A percentile compares a stretch with the other conserved stretches of the same genome.
phyloP scores from a whole-genome alignment of 2,888 invertebrate species.

The Laothoe populi region DNA sequence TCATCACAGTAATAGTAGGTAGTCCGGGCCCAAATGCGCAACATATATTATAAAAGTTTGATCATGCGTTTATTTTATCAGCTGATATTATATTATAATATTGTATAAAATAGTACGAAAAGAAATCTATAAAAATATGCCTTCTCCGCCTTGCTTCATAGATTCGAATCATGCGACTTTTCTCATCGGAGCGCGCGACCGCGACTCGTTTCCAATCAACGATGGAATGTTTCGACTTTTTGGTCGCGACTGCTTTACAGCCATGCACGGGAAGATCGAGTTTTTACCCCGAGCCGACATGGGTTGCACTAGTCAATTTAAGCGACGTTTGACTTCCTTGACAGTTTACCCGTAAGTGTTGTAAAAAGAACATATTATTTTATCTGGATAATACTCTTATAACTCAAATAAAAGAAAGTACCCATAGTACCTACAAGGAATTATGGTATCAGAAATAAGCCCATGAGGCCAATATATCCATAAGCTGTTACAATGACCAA shows the following conservation, averaged over 20 bases:
- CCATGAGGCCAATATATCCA: too few species aligned
- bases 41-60: too few species aligned
- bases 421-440: too few species aligned
- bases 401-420: background rate
- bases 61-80: background rate
- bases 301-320: slow-evolving; percentile 58
- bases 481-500: too few species aligned
- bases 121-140: too few species aligned
- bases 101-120: too few species aligned
- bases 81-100: too few species aligned
- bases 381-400: background rate
- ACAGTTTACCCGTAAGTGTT: slow-evolving; percentile 48
- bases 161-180: slow-evolving; percentile 38
- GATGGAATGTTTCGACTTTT: slow-evolving; percentile 79
- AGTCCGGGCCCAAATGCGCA: too few species aligned
- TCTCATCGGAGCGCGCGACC: slow-evolving; percentile 70
- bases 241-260: slow-evolving; percentile 60
- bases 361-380: background rate
- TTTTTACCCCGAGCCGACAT: slow-evolving; percentile 58
- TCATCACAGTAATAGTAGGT: too few species aligned
- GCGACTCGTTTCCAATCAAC: slow-evolving; percentile 79
- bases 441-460: too few species aligned
- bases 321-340: slow-evolving; percentile 56
- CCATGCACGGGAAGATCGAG: slow-evolving; percentile 63
- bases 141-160: slow-evolving; percentile 45